Percentiles rank a stretch among this genome's conserved stretches.
These are phyloP conservation scores for Metacarcinus magister DNA, from an alignment of 2,888 invertebrate genomes.

Conservation along the genomic window DNA sequence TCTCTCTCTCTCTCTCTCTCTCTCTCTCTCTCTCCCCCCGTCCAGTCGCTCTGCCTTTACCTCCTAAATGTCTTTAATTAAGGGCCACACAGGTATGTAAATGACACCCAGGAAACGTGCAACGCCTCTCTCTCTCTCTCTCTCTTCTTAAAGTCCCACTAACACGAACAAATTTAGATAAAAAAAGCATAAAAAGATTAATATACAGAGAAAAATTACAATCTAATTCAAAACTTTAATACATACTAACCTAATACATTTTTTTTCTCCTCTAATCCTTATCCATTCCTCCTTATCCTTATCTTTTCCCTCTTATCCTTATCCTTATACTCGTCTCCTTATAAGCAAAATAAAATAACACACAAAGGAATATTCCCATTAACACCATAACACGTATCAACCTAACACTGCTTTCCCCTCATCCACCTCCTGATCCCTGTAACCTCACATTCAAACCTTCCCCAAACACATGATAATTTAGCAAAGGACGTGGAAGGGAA, in stretches of 20 bases:
- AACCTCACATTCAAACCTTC: neutral
- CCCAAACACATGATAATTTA: neutral
- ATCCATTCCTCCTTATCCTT: too few relatives aligned
- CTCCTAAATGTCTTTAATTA: slow-evolving; percentile 26
- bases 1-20: too few relatives aligned
- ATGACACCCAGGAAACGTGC: neutral
- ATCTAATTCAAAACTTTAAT: too few relatives aligned
- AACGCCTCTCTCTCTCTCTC: neutral
- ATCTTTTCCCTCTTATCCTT: neutral
- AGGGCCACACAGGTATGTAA: neutral
- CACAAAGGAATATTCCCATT: too few relatives aligned
- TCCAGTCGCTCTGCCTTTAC: neutral
- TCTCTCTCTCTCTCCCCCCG: too few relatives aligned
- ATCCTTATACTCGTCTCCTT: too few relatives aligned
- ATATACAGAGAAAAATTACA: neutral
- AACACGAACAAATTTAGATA: neutral
- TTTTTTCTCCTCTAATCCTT: neutral
- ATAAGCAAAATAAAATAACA: too few relatives aligned
- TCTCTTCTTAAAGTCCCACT: neutral
- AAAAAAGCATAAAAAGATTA: neutral
- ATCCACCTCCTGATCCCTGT: too few relatives aligned
- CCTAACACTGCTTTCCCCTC: too few relatives aligned
- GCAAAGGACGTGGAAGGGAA: neutral
- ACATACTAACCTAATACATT: too few relatives aligned
- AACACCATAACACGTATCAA: too few relatives aligned